Evolutionary conservation across 30 jellyfish, hydroid and myxozoan species (phyloP).

Genomic region (Sanderia malayensis): DNA sequence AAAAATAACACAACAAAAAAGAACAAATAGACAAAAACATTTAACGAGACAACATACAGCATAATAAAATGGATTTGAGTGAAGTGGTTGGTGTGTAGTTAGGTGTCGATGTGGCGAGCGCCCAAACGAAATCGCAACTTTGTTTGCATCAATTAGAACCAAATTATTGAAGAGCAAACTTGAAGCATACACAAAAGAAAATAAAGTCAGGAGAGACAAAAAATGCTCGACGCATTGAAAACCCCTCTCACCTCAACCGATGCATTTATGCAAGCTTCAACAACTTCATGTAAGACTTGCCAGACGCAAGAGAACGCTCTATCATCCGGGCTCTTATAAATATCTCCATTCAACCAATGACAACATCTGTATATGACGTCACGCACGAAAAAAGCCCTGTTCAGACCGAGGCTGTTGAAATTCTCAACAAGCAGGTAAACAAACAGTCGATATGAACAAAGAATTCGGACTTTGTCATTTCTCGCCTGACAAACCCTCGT

Average conservation of each 20-base stretch:
- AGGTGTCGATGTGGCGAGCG: too few relatives aligned
- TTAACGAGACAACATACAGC: too few relatives aligned
- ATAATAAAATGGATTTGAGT: too few relatives aligned
- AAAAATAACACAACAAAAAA: too few relatives aligned
- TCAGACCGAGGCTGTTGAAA: slow-evolving; percentile 49
- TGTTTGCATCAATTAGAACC: too few relatives aligned
- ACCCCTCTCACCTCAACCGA: slow-evolving; percentile 37
- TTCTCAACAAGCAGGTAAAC: slow-evolving; percentile 35
- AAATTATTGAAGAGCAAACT: too few relatives aligned
- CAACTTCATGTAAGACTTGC: slow-evolving; percentile 34
- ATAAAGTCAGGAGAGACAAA: too few relatives aligned
- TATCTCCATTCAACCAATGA: slow-evolving; percentile 54
- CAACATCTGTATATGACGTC: slow-evolving; percentile 67
- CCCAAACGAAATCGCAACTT: too few relatives aligned
- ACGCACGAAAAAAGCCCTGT: slow-evolving; percentile 57
- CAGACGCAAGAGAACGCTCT: slow-evolving; percentile 28
- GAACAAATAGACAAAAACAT: too few relatives aligned
- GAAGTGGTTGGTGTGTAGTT: too few relatives aligned
- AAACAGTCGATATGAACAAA: slow-evolving; percentile 42
- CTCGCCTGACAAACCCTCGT: slow-evolving; percentile 27
- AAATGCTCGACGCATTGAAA: too few relatives aligned
- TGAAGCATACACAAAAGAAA: too few relatives aligned
- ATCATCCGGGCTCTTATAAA: slow-evolving; percentile 21
- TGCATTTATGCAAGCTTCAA: slow-evolving; percentile 31
- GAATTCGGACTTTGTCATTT: slow-evolving; percentile 34